A percentile compares a stretch with the other conserved stretches of the same genome.
Evolutionary conservation across 2,888 invertebrate species (phyloP).

Genomic region (Hermaeophaga mercurialis): DNA sequence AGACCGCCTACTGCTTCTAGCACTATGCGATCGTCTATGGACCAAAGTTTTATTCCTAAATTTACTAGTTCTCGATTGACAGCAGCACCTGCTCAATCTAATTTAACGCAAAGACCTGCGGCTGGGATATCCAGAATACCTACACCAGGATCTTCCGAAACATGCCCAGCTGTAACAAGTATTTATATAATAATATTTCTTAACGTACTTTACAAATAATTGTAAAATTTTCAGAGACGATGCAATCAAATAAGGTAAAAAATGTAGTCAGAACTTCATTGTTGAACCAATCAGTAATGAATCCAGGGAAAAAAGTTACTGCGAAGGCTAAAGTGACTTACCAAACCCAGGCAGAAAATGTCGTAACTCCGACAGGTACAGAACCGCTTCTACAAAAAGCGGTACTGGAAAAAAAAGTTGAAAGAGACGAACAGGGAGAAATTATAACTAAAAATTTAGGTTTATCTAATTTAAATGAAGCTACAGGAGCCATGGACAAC

Average conservation of each 20-base stretch:
- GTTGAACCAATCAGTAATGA: conserved; percentile 18
- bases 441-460: conserved; percentile 40
- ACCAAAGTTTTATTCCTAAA: not conserved
- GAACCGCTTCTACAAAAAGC: conserved; percentile 45
- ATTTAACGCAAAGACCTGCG: no score
- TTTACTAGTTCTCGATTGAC: not conserved
- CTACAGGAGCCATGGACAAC: not conserved
- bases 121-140: not conserved
- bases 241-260: not conserved
- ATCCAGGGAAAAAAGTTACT: conserved; percentile 27
- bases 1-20: not conserved
- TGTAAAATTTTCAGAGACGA: no score
- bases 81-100: not conserved
- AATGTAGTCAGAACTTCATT: not conserved
- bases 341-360: conserved; percentile 26
- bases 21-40: not conserved
- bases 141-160: not conserved
- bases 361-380: conserved; percentile 43
- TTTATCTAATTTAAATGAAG: conserved; percentile 40
- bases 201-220: no score
- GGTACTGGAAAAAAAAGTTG: conserved; percentile 46
- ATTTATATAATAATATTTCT: no score
- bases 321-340: conserved; percentile 28
- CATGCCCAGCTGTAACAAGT: no score
- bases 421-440: conserved; percentile 45